phyloP scores from a whole-genome alignment of 37 sponge, comb jelly and placozoan genomes.

The Diacarnus erythraeanus region DNA sequence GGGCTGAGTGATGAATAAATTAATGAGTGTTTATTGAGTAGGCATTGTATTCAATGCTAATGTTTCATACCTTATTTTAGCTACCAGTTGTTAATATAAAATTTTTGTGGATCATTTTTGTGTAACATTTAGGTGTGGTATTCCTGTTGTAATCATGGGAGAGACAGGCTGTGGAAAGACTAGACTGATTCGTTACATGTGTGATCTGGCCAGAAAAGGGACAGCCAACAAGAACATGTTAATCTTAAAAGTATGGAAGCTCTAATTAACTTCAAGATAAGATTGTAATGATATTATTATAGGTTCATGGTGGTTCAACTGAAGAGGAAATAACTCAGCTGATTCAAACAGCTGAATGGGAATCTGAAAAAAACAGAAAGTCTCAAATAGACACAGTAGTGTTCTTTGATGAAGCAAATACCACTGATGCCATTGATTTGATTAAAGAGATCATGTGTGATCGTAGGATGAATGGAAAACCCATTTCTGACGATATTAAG shows the following conservation, averaged over 20 bases:
- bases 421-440: slow-evolving; percentile 85
- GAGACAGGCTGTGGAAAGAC: slow-evolving; percentile 99
- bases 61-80: no score
- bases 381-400: slow-evolving; percentile 67
- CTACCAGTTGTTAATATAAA: no score
- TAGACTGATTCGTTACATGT: slow-evolving; percentile 91
- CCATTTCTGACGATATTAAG: slow-evolving; percentile 63
- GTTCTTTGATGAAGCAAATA: slow-evolving; percentile 98
- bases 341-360: slow-evolving; percentile 57
- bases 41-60: no score
- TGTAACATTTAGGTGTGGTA: slow-evolving; percentile 67
- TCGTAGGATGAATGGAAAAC: slow-evolving; percentile 66
- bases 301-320: slow-evolving; percentile 91
- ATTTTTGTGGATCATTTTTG: background rate
- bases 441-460: slow-evolving; percentile 99
- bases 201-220: slow-evolving; percentile 59
- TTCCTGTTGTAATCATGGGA: slow-evolving; percentile 98
- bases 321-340: slow-evolving; percentile 49
- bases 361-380: slow-evolving; percentile 48
- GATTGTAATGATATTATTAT: background rate
- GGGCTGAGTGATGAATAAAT: no score
- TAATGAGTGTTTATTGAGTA: no score
- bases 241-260: slow-evolving; percentile 52
- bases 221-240: slow-evolving; percentile 62
- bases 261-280: background rate